Percentiles rank a stretch among this genome's conserved stretches.
phyloP scores from a whole-genome alignment of 2,113 vertebrate species.

The Zingel zingel region DNA sequence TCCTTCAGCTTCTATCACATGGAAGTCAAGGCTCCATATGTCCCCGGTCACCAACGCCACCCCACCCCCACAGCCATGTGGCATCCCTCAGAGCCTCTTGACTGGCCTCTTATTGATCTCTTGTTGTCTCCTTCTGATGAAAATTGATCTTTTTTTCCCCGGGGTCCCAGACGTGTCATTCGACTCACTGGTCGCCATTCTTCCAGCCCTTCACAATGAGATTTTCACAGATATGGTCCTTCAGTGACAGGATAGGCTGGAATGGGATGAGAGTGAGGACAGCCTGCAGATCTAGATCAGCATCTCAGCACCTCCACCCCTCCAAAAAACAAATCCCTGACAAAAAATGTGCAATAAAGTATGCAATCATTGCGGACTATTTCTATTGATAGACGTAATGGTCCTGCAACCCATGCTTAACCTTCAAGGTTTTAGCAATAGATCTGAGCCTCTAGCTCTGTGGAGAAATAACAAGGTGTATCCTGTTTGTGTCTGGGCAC shows the following conservation, averaged over 20 bases:
- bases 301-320: not conserved
- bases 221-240: constrained; percentile 67
- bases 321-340: constrained; percentile 8
- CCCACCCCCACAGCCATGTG: constrained; percentile 23
- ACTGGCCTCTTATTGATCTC: constrained; percentile 83
- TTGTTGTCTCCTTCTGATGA: constrained; percentile 80
- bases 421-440: not conserved
- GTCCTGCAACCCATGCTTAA: not conserved
- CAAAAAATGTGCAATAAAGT: constrained; percentile 14
- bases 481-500: not conserved
- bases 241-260: not conserved
- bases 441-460: not conserved
- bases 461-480: not conserved
- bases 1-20: constrained; percentile 24
- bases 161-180: constrained; percentile 80
- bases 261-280: constrained; percentile 24
- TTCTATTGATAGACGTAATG: not conserved
- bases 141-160: constrained; percentile 85
- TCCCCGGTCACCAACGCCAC: constrained; percentile 5
- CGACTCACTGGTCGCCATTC: constrained; percentile 81
- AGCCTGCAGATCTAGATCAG: constrained; percentile 49
- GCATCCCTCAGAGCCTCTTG: constrained; percentile 42
- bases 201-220: constrained; percentile 70
- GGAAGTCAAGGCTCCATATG: constrained; percentile 25
- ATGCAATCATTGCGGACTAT: not conserved